phyloP scores from a whole-genome alignment of 2,113 vertebrate genomes.

The Boulengeromyrus knoepffleri region DNA sequence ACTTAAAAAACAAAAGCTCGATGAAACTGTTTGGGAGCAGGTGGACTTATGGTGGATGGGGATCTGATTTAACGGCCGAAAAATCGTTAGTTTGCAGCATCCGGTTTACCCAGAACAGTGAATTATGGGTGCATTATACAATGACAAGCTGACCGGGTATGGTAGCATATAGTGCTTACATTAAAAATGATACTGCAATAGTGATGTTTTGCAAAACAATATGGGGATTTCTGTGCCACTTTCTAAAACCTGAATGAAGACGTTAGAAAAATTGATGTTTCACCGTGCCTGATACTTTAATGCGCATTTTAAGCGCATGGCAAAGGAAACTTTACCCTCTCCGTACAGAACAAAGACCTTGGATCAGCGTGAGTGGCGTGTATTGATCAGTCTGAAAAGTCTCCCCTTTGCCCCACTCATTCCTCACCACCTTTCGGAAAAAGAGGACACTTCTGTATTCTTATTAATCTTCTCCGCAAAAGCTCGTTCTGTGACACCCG shows the following conservation, averaged over 20 bases:
- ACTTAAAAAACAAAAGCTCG: neutral
- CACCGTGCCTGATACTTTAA: neutral
- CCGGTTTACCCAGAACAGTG: neutral
- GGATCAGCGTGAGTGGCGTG: neutral
- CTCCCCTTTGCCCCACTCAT: neutral
- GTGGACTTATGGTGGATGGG: neutral
- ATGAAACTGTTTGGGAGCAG: neutral
- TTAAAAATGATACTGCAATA: neutral
- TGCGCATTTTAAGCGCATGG: neutral
- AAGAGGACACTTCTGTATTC: constrained; percentile 6
- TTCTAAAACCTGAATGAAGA: neutral
- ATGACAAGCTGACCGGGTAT: neutral
- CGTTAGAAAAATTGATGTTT: neutral
- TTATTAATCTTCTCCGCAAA: neutral
- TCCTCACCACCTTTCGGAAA: neutral
- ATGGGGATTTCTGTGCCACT: neutral
- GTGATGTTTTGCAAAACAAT: neutral
- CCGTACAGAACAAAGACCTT: neutral
- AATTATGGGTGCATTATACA: neutral
- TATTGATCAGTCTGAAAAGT: neutral
- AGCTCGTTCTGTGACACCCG: neutral
- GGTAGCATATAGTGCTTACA: neutral
- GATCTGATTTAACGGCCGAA: neutral
- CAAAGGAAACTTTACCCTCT: neutral
- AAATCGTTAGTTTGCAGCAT: neutral